Percentiles rank a stretch among this genome's conserved stretches.
Evolutionary conservation across 2,888 invertebrate genomes (phyloP).

Genomic region (Pasiphila rectangulata): DNA sequence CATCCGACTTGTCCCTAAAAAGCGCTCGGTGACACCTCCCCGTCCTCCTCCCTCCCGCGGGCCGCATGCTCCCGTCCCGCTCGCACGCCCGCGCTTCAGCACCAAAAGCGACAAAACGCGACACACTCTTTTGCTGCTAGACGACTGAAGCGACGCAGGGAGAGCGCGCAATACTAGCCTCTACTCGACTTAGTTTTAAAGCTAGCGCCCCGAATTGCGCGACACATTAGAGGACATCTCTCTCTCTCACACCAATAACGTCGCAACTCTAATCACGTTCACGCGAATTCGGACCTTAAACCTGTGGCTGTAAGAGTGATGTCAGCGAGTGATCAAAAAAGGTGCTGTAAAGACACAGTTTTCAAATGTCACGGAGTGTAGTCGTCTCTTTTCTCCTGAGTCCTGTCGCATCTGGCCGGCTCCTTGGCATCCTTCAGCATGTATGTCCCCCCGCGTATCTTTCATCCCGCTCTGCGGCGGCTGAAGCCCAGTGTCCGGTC

Average conservation of each 20-base stretch:
- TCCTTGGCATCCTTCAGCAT: constrained; percentile 78
- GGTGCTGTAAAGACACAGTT: constrained; percentile 78
- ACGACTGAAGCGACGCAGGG: constrained; percentile 58
- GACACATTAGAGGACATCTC: constrained; percentile 78
- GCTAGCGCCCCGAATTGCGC: constrained; percentile 67
- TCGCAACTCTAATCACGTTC: constrained; percentile 35
- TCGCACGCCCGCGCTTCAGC: constrained; percentile 61
- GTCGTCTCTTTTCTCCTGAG: constrained; percentile 80
- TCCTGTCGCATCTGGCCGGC: constrained; percentile 78
- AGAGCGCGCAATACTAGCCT: constrained; percentile 56
- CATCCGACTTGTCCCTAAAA: constrained; percentile 72
- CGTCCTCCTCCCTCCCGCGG: constrained; percentile 60
- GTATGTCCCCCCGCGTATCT: constrained; percentile 74
- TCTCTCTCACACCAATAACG: constrained; percentile 40
- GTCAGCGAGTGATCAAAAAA: constrained; percentile 38
- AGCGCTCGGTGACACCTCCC: constrained; percentile 77
- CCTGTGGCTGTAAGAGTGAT: not conserved
- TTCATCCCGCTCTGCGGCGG: constrained; percentile 72
- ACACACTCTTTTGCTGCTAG: constrained; percentile 57
- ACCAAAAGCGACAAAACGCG: constrained; percentile 70
- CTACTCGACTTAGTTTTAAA: constrained; percentile 57
- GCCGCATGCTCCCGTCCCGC: constrained; percentile 53
- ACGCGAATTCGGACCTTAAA: constrained; percentile 40
- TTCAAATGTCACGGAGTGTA: constrained; percentile 79
- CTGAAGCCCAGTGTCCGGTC: constrained; percentile 78